Base-by-base conservation (phyloP, 2,888 invertebrate genomes). In the Tachina grossa region DNA sequence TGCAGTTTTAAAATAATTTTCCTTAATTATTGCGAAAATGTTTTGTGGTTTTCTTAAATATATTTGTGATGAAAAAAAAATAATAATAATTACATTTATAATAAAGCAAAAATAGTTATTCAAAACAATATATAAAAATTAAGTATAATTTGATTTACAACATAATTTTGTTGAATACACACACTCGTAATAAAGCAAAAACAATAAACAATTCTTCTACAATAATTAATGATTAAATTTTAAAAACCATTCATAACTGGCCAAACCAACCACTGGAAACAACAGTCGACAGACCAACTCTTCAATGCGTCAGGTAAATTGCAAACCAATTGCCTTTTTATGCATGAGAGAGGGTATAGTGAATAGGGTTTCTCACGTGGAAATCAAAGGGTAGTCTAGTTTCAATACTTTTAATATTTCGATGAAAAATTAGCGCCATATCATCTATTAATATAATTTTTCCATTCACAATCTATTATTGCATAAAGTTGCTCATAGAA, bases 31-130 rank as follows among this genome's bases (percentile, higher is more conserved):
- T 83, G 49, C 55, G 31, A 49, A 72, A 81, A 65, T 68, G 59
- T 68, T 59, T 68, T 77, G 77, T 43, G 77, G 77, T 68, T 78
- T 61, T 53, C 11, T n/a, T 31, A 45, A 69, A 69, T 77, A 22
- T 43, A 41, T 68, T 59, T 22, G 51, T 9, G 10, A 19, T 39
- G 16, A 39, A n/a, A 65, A 63, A 53, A 22, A 43, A 41, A 72
- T 47, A n/a, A n/a, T n/a, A n/a, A n/a, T n/a, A n/a, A n/a, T 9
- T 1, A 6, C 5, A 65, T 66, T 59, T 66, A 47, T 66, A 57
- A 61, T 61, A 22, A 71, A 63, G 10, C 53, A 47, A 63, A 77
- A 57, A 63, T 69, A 61, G 61, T 51, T 78, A 76, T 66, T 47
- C 14, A 9, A 31, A 31, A 9, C 39, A 47, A 49, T 10, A 59